Evolutionary conservation across 1,140 invertebrate genomes (phyloP).

Genomic region (Cydia strobilella): DNA sequence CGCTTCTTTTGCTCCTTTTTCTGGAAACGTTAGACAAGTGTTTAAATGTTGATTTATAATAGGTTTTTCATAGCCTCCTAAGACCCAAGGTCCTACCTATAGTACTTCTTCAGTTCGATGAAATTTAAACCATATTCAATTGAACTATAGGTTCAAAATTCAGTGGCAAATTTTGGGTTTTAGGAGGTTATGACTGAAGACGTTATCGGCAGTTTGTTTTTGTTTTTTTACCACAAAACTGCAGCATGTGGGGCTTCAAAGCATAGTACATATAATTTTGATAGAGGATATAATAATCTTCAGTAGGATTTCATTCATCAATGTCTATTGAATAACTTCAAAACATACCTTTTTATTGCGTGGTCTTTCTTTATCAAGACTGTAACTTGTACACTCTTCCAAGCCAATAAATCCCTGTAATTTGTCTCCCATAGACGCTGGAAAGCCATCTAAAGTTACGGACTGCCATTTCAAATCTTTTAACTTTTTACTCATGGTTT

Average conservation of each 20-base stretch:
- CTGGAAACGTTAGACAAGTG: conserved; percentile 12
- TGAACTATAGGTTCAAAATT: no score
- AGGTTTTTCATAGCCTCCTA: neutral
- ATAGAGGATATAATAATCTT: neutral
- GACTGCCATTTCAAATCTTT: conserved; percentile 80
- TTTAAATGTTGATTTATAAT: no score
- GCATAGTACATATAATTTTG: neutral
- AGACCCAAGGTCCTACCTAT: no score
- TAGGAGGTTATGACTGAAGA: neutral
- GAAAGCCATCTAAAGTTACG: conserved; percentile 79
- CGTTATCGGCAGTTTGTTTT: neutral
- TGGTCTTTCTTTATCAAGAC: conserved; percentile 68
- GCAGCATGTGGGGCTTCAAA: neutral
- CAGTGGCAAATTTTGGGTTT: no score
- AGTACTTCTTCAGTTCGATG: no score
- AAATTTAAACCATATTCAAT: no score
- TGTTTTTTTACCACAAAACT: neutral
- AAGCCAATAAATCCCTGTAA: conserved; percentile 82
- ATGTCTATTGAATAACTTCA: neutral
- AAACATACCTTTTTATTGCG: conserved; percentile 61
- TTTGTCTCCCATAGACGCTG: conserved; percentile 67
- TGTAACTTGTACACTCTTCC: conserved; percentile 83
- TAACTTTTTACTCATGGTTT: conserved; percentile 62
- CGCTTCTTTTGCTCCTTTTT: conserved; percentile 43
- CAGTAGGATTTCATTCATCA: neutral